These are phyloP conservation scores for Myoxocephalus aenaeus DNA, from an alignment of 2,797 vertebrate genomes.

Conservation along the genomic window DNA sequence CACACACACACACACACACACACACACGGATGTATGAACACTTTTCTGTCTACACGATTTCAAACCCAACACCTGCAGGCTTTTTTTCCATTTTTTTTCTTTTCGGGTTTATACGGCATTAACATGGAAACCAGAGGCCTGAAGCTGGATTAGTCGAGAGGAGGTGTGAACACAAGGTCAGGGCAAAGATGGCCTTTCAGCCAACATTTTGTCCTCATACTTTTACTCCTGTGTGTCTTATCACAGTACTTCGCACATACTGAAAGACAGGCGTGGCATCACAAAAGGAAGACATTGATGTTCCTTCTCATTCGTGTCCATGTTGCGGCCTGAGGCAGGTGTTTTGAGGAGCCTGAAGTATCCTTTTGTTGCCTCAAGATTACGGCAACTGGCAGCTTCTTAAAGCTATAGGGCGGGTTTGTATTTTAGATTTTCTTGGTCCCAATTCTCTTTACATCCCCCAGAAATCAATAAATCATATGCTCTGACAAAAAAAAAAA, in stretches of 20 bases:
- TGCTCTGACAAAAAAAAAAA: background rate
- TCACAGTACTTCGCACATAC: background rate
- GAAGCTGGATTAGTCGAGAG: constrained; percentile 72
- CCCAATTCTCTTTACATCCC: background rate
- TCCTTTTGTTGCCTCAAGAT: constrained; percentile 11
- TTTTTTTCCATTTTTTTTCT: constrained; percentile 16
- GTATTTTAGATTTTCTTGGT: background rate
- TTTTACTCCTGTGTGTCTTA: constrained; percentile 30
- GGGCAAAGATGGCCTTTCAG: constrained; percentile 62
- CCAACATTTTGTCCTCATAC: constrained; percentile 40
- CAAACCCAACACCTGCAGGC: constrained; percentile 75
- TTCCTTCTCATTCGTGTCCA: background rate
- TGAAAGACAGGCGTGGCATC: background rate
- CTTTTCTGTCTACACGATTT: constrained; percentile 41
- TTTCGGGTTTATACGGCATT: constrained; percentile 52
- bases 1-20: constrained; percentile 13
- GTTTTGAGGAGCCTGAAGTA: constrained; percentile 12
- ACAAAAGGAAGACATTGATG: background rate
- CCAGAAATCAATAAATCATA: background rate
- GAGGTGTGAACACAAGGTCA: constrained; percentile 80
- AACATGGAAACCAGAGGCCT: constrained; percentile 73
- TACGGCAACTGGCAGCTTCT: constrained; percentile 16
- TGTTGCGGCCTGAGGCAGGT: constrained; percentile 14
- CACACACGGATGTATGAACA: constrained; percentile 25
- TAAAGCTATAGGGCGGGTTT: background rate